Base-by-base conservation (phyloP, 2,888 invertebrate genomes). In the Aspidiotus rigidus region DNA sequence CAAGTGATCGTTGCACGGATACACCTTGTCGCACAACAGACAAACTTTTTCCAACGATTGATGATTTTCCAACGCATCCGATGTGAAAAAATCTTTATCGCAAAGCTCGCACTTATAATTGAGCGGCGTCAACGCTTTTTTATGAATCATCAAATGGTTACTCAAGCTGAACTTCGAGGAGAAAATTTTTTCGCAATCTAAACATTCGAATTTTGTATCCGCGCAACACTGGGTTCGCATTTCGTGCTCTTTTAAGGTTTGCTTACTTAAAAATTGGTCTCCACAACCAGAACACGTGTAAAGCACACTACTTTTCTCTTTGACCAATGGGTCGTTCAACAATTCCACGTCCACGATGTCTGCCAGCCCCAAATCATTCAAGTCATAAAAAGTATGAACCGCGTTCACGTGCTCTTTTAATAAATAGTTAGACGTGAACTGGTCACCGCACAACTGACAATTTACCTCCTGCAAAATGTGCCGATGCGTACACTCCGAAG, bases 1-100 rank as follows among this genome's bases (percentile, higher is more conserved):
- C 6, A 67, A 44, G 9, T 59, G 67, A 67, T 67, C 60, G 53
- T 67, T 59, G 40, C 67, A 67, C 15, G 67, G 67, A 42, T 67
- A 67, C 1, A 67, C 67, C 17, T 15, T 39, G 16, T 39, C 54
- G 28, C 67, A 67, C 8, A 67, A 28, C 9, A 60, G 16, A 11
- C 67, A 67, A 2, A 53, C 6, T 44, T 67, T 67, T 15, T 59
- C 59, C 44, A 42, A 13, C 17, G 59, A 49, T 49, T 56, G 57
- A 39, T 67, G 67, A 2, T 11, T 44, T 2, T 67, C 59, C n/a
- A 67, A 60, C 7, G 49, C 59, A 1, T 67, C 67, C 11, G 8
- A 9, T 13, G 40, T 59, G 9, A 42, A 5, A 44, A 67, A 67
- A 11, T 67, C 67, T 11, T 28, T 60, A 40, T 10, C n/a, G 40